Percentiles rank a stretch among this genome's conserved stretches.
These are phyloP conservation scores for Isurus oxyrinchus DNA, from an alignment of 2,113 vertebrate genomes.

Conservation along the genomic window DNA sequence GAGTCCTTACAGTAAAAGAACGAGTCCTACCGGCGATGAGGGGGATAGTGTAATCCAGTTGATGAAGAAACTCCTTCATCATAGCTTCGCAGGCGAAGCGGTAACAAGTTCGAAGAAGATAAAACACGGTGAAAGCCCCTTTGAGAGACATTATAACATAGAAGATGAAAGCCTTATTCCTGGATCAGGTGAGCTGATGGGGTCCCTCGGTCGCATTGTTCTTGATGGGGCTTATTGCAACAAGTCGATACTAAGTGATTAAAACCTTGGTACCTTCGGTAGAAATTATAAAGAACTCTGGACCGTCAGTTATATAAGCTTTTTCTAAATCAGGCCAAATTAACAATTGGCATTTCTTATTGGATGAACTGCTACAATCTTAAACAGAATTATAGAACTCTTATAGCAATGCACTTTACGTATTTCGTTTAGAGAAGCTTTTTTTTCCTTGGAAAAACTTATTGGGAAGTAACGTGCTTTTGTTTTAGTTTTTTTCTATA, in stretches of 20 bases:
- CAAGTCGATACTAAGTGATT: background rate
- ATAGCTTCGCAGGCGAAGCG: conserved; percentile 39
- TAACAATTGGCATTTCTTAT: background rate
- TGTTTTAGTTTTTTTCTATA: background rate
- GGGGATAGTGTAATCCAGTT: conserved; percentile 47
- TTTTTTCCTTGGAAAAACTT: background rate
- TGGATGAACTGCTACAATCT: background rate
- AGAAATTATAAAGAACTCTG: background rate
- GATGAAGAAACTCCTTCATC: conserved; percentile 48
- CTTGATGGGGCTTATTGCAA: background rate
- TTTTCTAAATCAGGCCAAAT: background rate
- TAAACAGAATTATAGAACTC: background rate
- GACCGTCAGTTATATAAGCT: background rate
- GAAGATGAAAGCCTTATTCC: conserved; percentile 50
- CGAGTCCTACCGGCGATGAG: background rate
- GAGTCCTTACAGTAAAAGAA: background rate
- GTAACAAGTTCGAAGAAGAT: conserved; percentile 9
- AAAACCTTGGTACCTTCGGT: background rate
- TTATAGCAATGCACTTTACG: background rate
- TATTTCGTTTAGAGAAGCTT: background rate
- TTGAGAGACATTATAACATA: background rate
- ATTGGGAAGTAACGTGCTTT: background rate
- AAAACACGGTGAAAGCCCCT: background rate
- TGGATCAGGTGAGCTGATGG: background rate
- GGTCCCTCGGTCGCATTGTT: background rate